These are phyloP conservation scores for Hipposideros armiger DNA, from an alignment of 2,113 vertebrate species.

Conservation along the genomic window DNA sequence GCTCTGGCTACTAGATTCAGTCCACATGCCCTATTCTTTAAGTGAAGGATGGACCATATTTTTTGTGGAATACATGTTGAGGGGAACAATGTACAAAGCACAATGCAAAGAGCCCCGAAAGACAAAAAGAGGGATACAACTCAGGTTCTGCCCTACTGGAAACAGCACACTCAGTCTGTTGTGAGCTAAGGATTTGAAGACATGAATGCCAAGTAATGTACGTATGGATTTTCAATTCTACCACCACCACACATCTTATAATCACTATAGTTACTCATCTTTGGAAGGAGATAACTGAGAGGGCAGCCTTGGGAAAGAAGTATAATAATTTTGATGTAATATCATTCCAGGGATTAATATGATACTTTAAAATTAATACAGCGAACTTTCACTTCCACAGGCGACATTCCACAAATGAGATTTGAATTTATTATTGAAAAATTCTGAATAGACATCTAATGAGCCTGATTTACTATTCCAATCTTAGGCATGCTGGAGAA, in stretches of 20 bases:
- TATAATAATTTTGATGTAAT: not conserved
- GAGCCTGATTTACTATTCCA: not conserved
- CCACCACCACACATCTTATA: not conserved
- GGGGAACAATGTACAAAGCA: not conserved
- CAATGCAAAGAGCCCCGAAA: not conserved
- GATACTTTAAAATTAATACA: slow-evolving; percentile 56
- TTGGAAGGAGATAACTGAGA: slow-evolving; percentile 2
- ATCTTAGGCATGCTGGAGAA: not conserved
- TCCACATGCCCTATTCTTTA: not conserved
- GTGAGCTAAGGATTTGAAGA: not conserved
- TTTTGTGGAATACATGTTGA: not conserved
- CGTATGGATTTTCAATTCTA: not conserved
- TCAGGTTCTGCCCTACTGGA: not conserved
- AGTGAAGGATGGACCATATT: not conserved
- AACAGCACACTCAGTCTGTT: not conserved
- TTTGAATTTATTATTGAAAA: slow-evolving; percentile 61
- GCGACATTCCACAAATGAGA: slow-evolving; percentile 50
- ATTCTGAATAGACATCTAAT: not conserved
- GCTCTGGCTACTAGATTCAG: not conserved
- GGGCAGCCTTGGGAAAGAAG: not conserved
- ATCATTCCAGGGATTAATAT: slow-evolving; percentile 31
- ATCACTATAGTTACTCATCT: not conserved
- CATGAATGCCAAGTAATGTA: not conserved
- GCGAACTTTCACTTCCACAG: slow-evolving; percentile 19
- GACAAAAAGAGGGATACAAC: not conserved